Evolutionary conservation across 2,888 invertebrate species (phyloP), one percentile per base, ranked within the genome.

Genomic region (Caenorhabditis becei): DNA sequence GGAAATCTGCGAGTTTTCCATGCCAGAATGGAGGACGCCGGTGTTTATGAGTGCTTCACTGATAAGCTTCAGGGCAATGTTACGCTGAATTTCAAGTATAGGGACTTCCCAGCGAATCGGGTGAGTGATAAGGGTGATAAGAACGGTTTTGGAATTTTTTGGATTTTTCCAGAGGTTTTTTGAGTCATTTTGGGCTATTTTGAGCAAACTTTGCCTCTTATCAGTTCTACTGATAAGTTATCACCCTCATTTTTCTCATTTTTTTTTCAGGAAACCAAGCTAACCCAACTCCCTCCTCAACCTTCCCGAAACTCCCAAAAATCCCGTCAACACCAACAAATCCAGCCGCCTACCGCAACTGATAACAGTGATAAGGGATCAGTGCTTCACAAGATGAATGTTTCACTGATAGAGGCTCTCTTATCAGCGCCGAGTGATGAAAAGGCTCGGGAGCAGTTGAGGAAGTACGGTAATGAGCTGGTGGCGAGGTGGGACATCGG

Each of bases 1-100:
- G 97, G 96, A 16, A 96, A 96, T 28, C 93, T 97, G 18, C 94
- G 96, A 78, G 95, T 97, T 78, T 94, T 95, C 75, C 95, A 95
- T 56, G 94, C 96, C 7, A 94, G 94, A 0, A 82, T 88, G 80
- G 89, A 89, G 77, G 90, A 90, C 63, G 88, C 88, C 26, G 90
- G 90, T 0, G 58, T 86, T 18, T 94, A 95, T 86, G 93, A 94
- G 2, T 86, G 86, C 47, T 96, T 96, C 92, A 94, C 94, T 1
- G 82, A 83, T 37, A 72, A 54, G 59, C 70, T 83, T 4, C 83
- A 83, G 70, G 96, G 96, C 0, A 95, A 95, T 91, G 94, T 96
- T 70, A 94, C 94, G 0, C 93, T 96, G 49, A 94, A 94, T 32
- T 95, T 96, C 4, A 95, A 95, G 91, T 94, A 95, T 32, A 69